These are phyloP conservation scores for Morphnarchus princeps DNA, from an alignment of 2,113 vertebrate species.

Conservation along the genomic window DNA sequence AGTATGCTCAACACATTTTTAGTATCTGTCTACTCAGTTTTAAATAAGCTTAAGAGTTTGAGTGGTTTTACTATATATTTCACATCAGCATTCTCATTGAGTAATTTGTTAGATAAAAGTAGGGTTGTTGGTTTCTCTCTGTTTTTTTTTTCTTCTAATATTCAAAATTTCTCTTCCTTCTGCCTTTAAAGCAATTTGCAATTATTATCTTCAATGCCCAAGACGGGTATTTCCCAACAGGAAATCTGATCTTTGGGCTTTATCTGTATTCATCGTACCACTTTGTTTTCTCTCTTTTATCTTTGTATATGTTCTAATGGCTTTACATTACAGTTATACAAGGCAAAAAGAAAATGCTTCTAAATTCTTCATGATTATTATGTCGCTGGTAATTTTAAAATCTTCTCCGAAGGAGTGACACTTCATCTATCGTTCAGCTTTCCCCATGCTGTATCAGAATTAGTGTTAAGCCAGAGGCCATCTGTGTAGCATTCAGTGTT, in stretches of 20 bases:
- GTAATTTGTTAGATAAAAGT: not conserved
- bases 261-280: not conserved
- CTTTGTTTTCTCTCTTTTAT: not conserved
- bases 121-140: not conserved
- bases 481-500: not conserved
- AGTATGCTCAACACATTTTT: not conserved
- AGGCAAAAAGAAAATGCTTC: not conserved
- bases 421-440: not conserved
- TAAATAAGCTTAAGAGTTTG: not conserved
- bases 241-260: not conserved
- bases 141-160: not conserved
- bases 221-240: not conserved
- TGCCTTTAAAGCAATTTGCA: not conserved
- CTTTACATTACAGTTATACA: not conserved
- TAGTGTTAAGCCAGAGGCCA: slow-evolving; percentile 4
- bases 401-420: not conserved
- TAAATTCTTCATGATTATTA: not conserved
- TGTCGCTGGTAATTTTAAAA: not conserved
- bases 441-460: not conserved
- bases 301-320: not conserved
- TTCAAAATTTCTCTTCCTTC: not conserved
- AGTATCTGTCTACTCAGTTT: not conserved
- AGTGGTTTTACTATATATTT: not conserved
- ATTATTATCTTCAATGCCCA: not conserved
- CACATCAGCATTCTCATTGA: not conserved